These are phyloP conservation scores for Psilopsiagon aurifrons DNA, from an alignment of 2,113 vertebrate genomes.

Conservation along the genomic window DNA sequence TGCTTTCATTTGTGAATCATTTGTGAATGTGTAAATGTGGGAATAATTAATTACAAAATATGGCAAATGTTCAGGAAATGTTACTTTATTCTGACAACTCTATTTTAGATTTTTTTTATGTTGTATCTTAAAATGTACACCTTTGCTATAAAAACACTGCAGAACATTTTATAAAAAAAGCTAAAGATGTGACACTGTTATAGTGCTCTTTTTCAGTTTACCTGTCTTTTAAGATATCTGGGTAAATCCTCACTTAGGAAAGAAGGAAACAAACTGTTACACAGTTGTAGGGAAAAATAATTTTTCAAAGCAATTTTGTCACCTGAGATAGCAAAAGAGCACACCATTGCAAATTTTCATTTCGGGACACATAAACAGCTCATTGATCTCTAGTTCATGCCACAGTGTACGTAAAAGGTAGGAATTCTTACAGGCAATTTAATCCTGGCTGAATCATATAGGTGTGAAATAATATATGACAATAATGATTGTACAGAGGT, in stretches of 20 bases:
- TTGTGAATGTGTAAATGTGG: not conserved
- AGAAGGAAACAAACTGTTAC: not conserved
- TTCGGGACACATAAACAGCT: rapidly evolving
- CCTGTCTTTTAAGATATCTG: not conserved
- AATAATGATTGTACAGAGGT: not conserved
- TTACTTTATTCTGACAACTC: not conserved
- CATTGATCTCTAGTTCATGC: not conserved
- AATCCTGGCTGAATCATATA: not conserved
- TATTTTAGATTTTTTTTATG: not conserved
- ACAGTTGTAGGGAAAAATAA: not conserved
- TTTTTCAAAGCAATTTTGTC: not conserved
- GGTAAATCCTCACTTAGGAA: not conserved
- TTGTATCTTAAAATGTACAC: not conserved
- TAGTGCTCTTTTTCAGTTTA: not conserved
- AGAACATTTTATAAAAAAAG: not conserved
- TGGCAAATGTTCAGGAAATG: rapidly evolving
- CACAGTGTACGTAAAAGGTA: not conserved
- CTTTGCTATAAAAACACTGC: not conserved
- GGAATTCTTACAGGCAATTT: not conserved
- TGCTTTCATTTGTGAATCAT: not conserved
- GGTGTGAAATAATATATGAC: not conserved
- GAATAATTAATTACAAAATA: not conserved
- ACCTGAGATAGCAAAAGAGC: not conserved
- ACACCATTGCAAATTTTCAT: not conserved
- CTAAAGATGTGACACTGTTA: not conserved